Evolutionary conservation across 2,888 invertebrate genomes (phyloP).

Genomic region (Lithophane ornitopus): DNA sequence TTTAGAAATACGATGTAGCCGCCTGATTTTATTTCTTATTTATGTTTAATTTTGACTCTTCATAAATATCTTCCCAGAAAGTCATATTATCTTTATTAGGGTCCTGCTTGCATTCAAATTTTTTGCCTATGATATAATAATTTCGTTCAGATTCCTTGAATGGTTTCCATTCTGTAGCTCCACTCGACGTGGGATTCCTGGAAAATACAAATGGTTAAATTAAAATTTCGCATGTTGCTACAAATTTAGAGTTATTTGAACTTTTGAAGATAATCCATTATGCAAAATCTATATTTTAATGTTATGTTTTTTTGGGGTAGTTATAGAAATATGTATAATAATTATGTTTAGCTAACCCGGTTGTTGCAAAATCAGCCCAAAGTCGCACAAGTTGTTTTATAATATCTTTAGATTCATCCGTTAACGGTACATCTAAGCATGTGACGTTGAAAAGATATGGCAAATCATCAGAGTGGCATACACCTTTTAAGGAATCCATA

Average conservation of each 20-base stretch:
- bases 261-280: neutral
- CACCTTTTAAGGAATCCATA: constrained; percentile 80
- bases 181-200: constrained; percentile 82
- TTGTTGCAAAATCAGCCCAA: constrained; percentile 84
- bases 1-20: neutral
- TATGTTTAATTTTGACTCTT: constrained; percentile 65
- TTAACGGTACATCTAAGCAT: constrained; percentile 80
- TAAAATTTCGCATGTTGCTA: neutral
- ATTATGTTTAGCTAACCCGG: constrained; percentile 77
- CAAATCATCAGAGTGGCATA: constrained; percentile 86
- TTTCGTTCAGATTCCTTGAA: constrained; percentile 78
- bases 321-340: neutral
- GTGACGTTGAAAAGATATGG: constrained; percentile 84
- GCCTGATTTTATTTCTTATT: constrained; percentile 6
- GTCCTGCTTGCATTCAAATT: constrained; percentile 73
- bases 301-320: neutral
- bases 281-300: neutral
- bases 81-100: constrained; percentile 74
- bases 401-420: constrained; percentile 76
- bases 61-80: constrained; percentile 85
- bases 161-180: constrained; percentile 77
- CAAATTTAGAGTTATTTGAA: neutral
- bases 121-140: constrained; percentile 80
- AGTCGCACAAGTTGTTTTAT: constrained; percentile 78
- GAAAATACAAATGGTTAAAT: constrained; percentile 63